These are phyloP conservation scores for Mesitornis unicolor DNA, from an alignment of 2,113 vertebrate species.

Conservation along the genomic window DNA sequence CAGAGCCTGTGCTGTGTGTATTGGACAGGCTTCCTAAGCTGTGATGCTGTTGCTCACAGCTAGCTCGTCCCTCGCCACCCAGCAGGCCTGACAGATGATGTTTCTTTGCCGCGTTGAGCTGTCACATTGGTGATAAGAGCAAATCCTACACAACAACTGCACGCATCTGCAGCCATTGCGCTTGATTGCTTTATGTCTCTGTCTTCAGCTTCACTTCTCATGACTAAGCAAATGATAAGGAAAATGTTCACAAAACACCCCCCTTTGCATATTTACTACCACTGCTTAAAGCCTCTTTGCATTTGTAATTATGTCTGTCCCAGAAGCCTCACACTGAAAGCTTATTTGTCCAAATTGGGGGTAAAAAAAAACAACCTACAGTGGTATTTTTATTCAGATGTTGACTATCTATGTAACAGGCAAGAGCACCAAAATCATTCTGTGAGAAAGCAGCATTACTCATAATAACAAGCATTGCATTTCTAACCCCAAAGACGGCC, in stretches of 20 bases:
- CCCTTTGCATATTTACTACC: background rate
- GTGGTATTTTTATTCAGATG: background rate
- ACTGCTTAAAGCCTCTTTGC: background rate
- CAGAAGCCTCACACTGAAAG: background rate
- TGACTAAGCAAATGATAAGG: background rate
- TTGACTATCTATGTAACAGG: background rate
- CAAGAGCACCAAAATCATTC: background rate
- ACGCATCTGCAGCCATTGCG: rapidly evolving
- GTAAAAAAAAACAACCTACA: background rate
- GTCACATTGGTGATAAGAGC: background rate
- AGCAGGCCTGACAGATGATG: background rate
- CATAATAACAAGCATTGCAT: rapidly evolving
- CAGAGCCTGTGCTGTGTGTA: rapidly evolving
- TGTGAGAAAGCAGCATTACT: background rate
- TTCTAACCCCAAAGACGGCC: background rate
- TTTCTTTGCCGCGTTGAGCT: background rate
- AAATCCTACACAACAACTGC: background rate
- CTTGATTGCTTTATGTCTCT: background rate
- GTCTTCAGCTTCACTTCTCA: background rate
- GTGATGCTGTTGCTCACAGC: rapidly evolving
- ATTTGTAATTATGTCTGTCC: background rate
- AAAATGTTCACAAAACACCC: background rate
- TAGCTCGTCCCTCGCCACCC: background rate
- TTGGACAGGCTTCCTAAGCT: background rate
- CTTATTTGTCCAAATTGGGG: background rate